These are phyloP conservation scores for Drosophila neotestacea DNA, from an alignment of 2,888 invertebrate genomes.

Conservation along the genomic window DNA sequence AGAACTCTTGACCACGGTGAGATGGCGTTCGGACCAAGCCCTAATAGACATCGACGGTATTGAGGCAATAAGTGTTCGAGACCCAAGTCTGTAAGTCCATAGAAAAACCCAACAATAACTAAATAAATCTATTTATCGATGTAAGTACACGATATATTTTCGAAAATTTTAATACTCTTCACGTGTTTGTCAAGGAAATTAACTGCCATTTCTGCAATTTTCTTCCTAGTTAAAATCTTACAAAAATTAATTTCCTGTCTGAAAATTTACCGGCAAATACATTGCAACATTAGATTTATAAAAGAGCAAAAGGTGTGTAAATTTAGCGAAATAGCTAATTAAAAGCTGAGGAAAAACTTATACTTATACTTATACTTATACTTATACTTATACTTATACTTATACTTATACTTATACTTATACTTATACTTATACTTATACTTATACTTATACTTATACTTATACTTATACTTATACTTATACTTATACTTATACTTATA, in stretches of 20 bases:
- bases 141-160: background rate
- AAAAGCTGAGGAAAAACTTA: slow-evolving; percentile 47
- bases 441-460: too few relatives aligned
- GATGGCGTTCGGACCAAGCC: slow-evolving; percentile 35
- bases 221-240: slow-evolving; percentile 3
- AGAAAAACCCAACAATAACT: slow-evolving; percentile 47
- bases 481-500: too few relatives aligned
- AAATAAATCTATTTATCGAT: slow-evolving; percentile 4
- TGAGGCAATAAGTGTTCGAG: slow-evolving; percentile 60
- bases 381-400: too few relatives aligned
- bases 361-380: too few relatives aligned
- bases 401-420: too few relatives aligned
- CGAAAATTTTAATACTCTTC: background rate
- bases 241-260: slow-evolving; percentile 62
- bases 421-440: too few relatives aligned
- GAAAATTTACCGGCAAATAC: slow-evolving; percentile 48
- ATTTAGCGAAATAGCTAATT: slow-evolving; percentile 62
- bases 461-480: too few relatives aligned
- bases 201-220: slow-evolving; percentile 5
- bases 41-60: slow-evolving; percentile 55
- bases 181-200: slow-evolving; percentile 27
- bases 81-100: slow-evolving; percentile 69
- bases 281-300: slow-evolving; percentile 65
- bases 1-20: slow-evolving; percentile 41
- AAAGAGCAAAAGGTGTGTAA: slow-evolving; percentile 28